Conservation (phyloP, 2,797 vertebrate species). For the Phrynocephalus forsythii region DNA sequence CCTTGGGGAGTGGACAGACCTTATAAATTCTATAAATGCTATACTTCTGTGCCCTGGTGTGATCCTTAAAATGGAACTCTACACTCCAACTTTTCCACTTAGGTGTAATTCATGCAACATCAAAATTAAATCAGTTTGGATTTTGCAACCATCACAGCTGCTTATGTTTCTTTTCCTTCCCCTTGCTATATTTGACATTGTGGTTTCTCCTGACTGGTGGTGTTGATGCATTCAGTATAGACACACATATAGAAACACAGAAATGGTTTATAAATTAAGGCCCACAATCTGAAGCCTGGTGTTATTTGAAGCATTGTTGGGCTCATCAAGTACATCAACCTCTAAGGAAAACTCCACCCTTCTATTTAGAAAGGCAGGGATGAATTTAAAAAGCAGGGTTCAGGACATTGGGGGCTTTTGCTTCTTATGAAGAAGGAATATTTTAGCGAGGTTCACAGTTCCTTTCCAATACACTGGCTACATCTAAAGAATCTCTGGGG, state of each 20-base stretch:
- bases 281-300: background rate
- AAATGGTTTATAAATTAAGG: background rate
- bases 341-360: background rate
- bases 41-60: background rate
- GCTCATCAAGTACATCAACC: background rate
- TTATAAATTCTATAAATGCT: too few species aligned
- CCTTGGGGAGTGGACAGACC: too few species aligned
- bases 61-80: background rate
- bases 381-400: background rate
- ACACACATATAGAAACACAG: background rate
- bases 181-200: background rate
- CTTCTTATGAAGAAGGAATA: background rate
- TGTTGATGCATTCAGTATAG: background rate
- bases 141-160: background rate
- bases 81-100: background rate
- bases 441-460: background rate
- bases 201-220: background rate
- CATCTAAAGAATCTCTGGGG: background rate
- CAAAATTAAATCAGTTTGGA: background rate
- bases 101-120: background rate
- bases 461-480: background rate
- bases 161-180: background rate
- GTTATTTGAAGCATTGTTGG: background rate
- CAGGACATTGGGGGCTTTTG: background rate
- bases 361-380: background rate